These are phyloP conservation scores for Opisthograptis luteolata DNA, from an alignment of 2,888 invertebrate genomes.

Conservation along the genomic window DNA sequence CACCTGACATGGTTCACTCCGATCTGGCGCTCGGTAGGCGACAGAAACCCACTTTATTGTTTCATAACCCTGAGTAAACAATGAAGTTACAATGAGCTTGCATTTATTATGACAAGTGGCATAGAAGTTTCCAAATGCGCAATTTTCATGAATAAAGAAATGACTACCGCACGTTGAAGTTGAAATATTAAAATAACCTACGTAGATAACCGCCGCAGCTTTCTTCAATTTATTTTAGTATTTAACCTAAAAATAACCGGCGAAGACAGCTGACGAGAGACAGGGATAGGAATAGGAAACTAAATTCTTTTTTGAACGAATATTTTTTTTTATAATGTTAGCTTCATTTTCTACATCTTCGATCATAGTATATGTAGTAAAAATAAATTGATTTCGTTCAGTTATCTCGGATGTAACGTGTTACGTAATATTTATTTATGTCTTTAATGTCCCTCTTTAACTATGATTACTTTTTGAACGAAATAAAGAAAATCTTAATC, in stretches of 20 bases:
- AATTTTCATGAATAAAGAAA: constrained; percentile 68
- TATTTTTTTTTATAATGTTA: no score
- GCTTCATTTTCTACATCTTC: no score
- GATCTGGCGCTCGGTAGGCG: constrained; percentile 73
- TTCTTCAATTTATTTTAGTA: constrained; percentile 82
- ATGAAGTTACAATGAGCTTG: constrained; percentile 62
- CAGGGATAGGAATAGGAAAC: constrained; percentile 40
- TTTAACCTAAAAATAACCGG: constrained; percentile 83
- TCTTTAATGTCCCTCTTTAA: no score
- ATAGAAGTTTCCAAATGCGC: constrained; percentile 70
- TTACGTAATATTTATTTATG: no score
- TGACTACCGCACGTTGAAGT: constrained; percentile 68
- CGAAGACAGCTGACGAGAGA: constrained; percentile 76
- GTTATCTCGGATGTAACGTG: no score
- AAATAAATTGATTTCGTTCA: no score
- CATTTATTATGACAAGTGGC: constrained; percentile 51
- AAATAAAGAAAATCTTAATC: no score
- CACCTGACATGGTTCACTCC: constrained; percentile 90
- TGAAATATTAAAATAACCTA: constrained; percentile 80
- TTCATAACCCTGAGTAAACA: constrained; percentile 82
- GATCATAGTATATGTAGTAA: no score
- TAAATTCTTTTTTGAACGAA: constrained; percentile 32
- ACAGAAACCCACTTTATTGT: constrained; percentile 71
- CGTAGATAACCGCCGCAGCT: constrained; percentile 66
- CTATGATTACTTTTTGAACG: no score